Evolutionary conservation across 2,113 vertebrate species (phyloP), one percentile per base, ranked within the genome.

Genomic region (Tragelaphus strepsiceros): DNA sequence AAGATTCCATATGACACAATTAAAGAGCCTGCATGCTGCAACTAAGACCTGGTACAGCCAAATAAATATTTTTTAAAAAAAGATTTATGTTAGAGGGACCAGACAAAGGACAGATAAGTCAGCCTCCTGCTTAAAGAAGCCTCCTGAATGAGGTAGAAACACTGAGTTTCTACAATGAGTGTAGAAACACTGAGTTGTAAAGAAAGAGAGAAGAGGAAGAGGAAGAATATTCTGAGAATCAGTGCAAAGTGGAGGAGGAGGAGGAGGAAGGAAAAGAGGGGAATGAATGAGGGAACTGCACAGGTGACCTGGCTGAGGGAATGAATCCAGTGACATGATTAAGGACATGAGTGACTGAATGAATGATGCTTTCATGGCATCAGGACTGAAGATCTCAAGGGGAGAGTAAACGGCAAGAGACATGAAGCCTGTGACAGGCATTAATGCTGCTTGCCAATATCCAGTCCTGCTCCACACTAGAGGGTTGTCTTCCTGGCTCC

Each of bases 361-460:
- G 15, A 71, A 19, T 74, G 9, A 9, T 6, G 28, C 2, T 24
- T 17, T 30, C 5, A 22, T 19, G 15, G 39, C 17, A 19, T 21
- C 49, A 80, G 46, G 19, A 64, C 14, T 15, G 8, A 5, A 87
- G 35, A 24, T 64, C 67, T 58, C 24, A 1, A 15, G 28, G 51
- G n/a, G 43, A 86, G 7, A 61, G 32, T 7, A 19, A 62, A 56
- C 0, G 39, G 32, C 17, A 95, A 91, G 30, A 88, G 59, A 24
- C 11, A 1, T 1, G 13, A 12, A 30, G 4, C 32, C 35, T 56
- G 5, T 3, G 7, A n/a, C 2, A 12, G 15, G 46, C 26, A 2
- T 17, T 24, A 22, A 30, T 3, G 7, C 14, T 56, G 10, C 30
- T 46, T 28, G 39, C 28, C 0, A 2, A n/a, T 21, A 22, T 43